Percentiles rank a stretch among this genome's conserved stretches.
These are phyloP conservation scores for Calyptommatus sinebrachiatus DNA, from an alignment of 2,113 vertebrate genomes.

Conservation along the genomic window DNA sequence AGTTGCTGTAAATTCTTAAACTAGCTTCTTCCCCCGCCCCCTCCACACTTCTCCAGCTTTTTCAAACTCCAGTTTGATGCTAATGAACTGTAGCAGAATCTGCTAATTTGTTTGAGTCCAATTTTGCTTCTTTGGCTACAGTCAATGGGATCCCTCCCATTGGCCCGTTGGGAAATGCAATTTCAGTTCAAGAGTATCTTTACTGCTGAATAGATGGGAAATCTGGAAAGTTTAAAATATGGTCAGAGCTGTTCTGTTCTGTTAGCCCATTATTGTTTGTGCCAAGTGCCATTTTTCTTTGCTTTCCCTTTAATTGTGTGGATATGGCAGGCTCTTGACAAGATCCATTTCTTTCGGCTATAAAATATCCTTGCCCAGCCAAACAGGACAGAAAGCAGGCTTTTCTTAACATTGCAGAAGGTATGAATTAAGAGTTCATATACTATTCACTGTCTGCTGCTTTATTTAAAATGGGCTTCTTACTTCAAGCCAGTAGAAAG, in stretches of 20 bases:
- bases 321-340: constrained; percentile 26
- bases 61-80: not conserved
- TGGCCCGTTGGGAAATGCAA: constrained; percentile 5
- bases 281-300: not conserved
- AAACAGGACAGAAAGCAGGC: not conserved
- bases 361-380: constrained; percentile 33
- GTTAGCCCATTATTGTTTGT: constrained; percentile 4
- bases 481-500: constrained; percentile 7
- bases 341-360: constrained; percentile 20
- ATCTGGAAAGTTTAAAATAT: constrained; percentile 1
- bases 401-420: constrained; percentile 20
- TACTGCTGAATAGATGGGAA: not conserved
- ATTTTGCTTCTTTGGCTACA: constrained; percentile 19
- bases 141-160: constrained; percentile 9
- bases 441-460: constrained; percentile 10
- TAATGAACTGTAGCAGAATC: constrained; percentile 31
- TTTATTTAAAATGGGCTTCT: constrained; percentile 29
- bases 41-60: too few species aligned
- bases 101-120: constrained; percentile 22
- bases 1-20: constrained; percentile 24
- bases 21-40: constrained; percentile 12
- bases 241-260: not conserved
- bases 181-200: constrained; percentile 11
- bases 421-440: constrained; percentile 37
- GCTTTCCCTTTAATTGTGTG: not conserved